Evolutionary conservation across 2,888 invertebrate species (phyloP), one percentile per base, ranked within the genome.

Genomic region (Agrochola circellaris): DNA sequence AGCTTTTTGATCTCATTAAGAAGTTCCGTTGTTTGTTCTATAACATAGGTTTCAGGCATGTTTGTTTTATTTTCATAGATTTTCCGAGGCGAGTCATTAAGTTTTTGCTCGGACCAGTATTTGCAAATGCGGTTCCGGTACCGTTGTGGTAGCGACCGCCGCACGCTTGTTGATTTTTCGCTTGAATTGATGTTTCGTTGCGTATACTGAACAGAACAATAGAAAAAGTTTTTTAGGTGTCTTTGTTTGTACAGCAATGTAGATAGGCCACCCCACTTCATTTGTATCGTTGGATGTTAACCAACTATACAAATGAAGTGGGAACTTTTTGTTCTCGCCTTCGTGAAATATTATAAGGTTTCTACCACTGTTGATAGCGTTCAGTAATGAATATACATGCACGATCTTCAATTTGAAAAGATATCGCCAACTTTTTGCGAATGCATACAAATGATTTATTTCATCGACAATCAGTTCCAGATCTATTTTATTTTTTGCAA

Each of bases 71-170:
- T 81, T 85, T 86, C 69, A 87, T 67, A 69, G 48, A 60, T 90
- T 89, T 90, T 87, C 87, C 84, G 79, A 86, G 84, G 79, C 84
- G 81, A 89, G 83, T 90, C 88, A 90, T 92, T 89, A 90, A 84
- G 89, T 93, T 93, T 93, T 93, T 92, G 87, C 84, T 75, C 77
- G 70, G 54, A 71, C 75, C 71, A 73, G 86, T 88, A 90, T 91
- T 93, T 91, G 89, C 90, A 89, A 91, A 90, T 89, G 88, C 89
- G 88, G 86, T 90, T 89, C 88, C 83, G 88, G 88, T 93, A 92
- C 92, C 92, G 93, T 93, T 93, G 90, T 83, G 81, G 82, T 85
- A 79, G 81, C 83, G 79, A 89, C 85, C 77, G 79, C 81, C 84
- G 86, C 85, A 84, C 87, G 88, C 86, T 89, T 77, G 87, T 87